Conservation (phyloP, 2,888 invertebrate genomes). For the Acanthosepion pharaonis region DNA sequence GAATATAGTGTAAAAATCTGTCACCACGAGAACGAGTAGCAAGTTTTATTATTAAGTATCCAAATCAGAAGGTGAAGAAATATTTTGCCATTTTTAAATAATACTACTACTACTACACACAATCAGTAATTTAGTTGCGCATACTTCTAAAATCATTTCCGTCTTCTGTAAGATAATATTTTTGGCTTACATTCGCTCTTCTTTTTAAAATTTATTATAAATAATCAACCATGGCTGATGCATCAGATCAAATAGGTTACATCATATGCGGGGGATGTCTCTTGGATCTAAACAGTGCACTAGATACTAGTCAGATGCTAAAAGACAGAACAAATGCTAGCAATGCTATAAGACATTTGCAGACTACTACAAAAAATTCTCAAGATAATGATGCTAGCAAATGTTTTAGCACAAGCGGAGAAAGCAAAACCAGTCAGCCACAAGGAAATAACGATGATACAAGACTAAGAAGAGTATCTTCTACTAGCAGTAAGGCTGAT, state of each 20-base stretch:
- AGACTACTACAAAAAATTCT: not conserved
- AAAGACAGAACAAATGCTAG: not conserved
- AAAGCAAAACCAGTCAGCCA: not conserved
- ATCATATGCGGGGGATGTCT: constrained; percentile 1
- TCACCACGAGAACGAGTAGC: not conserved
- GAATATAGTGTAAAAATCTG: not conserved
- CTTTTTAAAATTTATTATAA: not conserved
- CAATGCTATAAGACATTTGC: not conserved
- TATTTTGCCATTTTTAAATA: not conserved
- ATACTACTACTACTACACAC: not conserved
- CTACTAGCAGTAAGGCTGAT: not conserved
- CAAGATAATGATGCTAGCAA: not conserved
- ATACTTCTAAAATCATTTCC: not conserved
- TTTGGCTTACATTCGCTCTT: not conserved
- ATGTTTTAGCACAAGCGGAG: not conserved
- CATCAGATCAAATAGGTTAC: not conserved
- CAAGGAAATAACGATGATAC: not conserved
- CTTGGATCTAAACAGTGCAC: not conserved
- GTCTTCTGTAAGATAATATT: not conserved
- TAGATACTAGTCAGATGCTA: not conserved
- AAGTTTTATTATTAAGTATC: not conserved
- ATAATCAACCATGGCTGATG: not conserved
- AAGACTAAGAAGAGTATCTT: not conserved
- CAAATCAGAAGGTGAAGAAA: not conserved
- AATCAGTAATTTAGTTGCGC: not conserved